Base-by-base conservation (phyloP, 2,797 vertebrate genomes). In the Esox masquinongy region DNA sequence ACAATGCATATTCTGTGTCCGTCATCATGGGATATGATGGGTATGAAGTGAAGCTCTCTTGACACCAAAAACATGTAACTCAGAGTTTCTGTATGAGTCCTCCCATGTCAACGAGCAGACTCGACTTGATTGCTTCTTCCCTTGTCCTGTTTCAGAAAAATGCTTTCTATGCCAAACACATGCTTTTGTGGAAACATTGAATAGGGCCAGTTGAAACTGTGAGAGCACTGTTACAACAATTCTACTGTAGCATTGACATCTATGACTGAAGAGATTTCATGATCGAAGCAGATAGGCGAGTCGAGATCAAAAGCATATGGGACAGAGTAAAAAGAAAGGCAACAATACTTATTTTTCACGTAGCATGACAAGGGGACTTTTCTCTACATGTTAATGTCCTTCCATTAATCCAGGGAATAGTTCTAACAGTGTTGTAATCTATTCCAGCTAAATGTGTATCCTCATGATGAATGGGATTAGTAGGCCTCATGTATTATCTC, bases 31-130 rank as follows among this genome's bases (percentile, higher is more conserved):
- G 76, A 83, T 77, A 80, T 83, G 84, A 88, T 86, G 84, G 89
- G 85, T 87, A 86, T 90, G 86, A 89, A 89, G 83, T 79, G 74
- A 83, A 79, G 82, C 82, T 72, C 88, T 78, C 73, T 81, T 69
- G 70, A 72, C n/a, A 82, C 83, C 78, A 80, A 79, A 84, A 74
- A 77, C 79, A 73, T 84, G 83, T 85, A 86, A 85, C 72, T 88
- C 83, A 77, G 79, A 80, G 86, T 80, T 82, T 79, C 77, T 79
- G 85, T 80, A 77, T 79, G 78, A 73, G 83, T 80, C 83, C 80
- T 22, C 50, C 68, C 31, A 49, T 29, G 77, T 78, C 83, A 72
- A 75, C 24, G 64, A 88, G 82, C 77, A 70, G 0, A 6, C 75
- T 29, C 22, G 74, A 73, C 29, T 8, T 68, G 70, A 81, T 74